Base-by-base conservation (phyloP, 2,888 invertebrate species). In the Julus scanicus region DNA sequence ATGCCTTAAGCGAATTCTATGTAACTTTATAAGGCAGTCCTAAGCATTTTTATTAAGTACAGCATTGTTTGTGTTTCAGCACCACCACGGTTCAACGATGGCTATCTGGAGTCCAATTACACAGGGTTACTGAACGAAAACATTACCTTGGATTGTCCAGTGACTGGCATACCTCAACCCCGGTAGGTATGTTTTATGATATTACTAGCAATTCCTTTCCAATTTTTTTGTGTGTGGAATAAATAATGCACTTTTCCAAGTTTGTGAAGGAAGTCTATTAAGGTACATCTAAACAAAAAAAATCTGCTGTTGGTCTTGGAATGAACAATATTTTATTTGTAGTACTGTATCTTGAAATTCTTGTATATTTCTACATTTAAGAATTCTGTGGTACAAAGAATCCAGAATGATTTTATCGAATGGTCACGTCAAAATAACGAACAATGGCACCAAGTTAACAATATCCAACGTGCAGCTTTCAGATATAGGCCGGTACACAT, bases 401-500 rank as follows among this genome's bases (percentile, higher is more conserved):
- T 29, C 48, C 17, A 17, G 83, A 20, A 39, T 88, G 20, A n/a
- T 88, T 40, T 29, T 88, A 8, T n/a, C 88, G 5, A 49, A 49
- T 48, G 88, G 88, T 9, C 44, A 84, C 6, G 44, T 89, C 4
- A 39, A n/a, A 11, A 48, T 89, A 8, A 20, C 88, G 20, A 40
- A 44, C 9, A 17, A 39, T 37, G 71, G 44, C 37, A 44, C 83
- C 37, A 88, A 86, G 15, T 40, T 90, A 4, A 49, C 88, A 9
- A 86, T 90, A 20, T 40, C n/a, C 49, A 89, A 88, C 9, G 49
- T 84, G 29, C 83, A 48, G 15, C 57, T 86, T 29, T 89, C 89
- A 6, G 92, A 92, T 90, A 91, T 90, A 71, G 92, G 92, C 8
- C 90, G 91, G 8, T 92, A 92, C 89, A 91, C 91, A 88, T 92